Base-by-base conservation (phyloP, 2,888 invertebrate genomes). In the Cactoblastis cactorum region DNA sequence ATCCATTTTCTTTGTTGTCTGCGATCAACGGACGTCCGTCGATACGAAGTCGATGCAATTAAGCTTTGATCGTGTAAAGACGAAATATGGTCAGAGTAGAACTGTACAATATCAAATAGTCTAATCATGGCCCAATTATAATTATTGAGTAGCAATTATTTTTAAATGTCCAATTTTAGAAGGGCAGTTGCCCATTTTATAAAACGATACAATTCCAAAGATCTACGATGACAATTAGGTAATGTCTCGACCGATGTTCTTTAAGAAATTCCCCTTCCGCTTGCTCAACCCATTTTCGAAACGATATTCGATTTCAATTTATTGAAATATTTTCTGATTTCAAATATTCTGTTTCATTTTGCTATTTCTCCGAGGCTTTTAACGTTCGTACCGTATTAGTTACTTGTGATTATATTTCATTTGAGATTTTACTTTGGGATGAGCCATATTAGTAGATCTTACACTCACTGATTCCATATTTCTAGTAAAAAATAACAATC, bases 31-130 rank as follows among this genome's bases (percentile, higher is more conserved):
- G 83, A 85, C 67, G 58, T 84, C 85, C 83, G 78, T 63, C 69
- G 71, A 69, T 72, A 77, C 77, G 69, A 77, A 80, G 80, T 78
- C 82, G 80, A 82, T 77, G 83, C 81, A 85, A 86, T 86, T 84
- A 85, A 81, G 82, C 82, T 84, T 82, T 83, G 83, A 83, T 84
- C 84, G 76, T 76, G 77, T 81, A 78, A 81, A 75, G 8, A 28
- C 28, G 1, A 28, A 6, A 28, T 6, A 28, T 28, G 28, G 8
- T 1, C 8, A 8, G 28, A 8, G 8, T 9, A 28, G 1, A 28
- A 28, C 28, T 1, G 28, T 6, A 8, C 28, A 28, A 1, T 28
- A 9, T 28, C 5, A 6, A 28, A 28, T 9, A 22, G 3, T 22
- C 6, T 3, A 6, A 4, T 22, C 6, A 4, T 9, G 28, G 1